Base-by-base conservation (phyloP, 2,888 invertebrate species). In the Apodemia hepburni region DNA sequence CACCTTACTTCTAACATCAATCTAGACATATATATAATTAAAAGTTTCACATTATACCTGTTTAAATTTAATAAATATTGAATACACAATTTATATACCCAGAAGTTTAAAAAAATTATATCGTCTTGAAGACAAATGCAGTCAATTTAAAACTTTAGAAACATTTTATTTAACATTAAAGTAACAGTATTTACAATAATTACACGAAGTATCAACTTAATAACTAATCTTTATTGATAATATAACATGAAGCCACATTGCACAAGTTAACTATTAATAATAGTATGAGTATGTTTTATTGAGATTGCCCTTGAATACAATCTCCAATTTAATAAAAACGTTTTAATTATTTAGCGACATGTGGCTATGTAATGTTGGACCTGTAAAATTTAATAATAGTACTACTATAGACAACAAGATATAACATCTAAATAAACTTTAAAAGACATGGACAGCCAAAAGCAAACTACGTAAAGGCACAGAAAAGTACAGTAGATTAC, bases 401-500 rank as follows among this genome's bases (percentile, higher is more conserved):
- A 73, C 69, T 68, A 70, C 71, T 69, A 66, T 68, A 74, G 75
- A 73, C 67, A 71, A 74, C 73, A 73, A 77, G 71, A 76, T 54
- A 70, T 74, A 77, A 71, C 69, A 75, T 68, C 71, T 78, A 77
- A 54, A 54, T 54, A 54, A 73, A 77, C 71, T 75, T 76, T 76
- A 71, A 75, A 73, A 77, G 71, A 75, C 69, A 67, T 73, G 78
- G 79, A 82, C 79, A 75, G 78, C 77, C 76, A 77, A 79, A 83
- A 84, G 80, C 79, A 80, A 84, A 80, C 79, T 79, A 80, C 73
- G 79, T 67, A 76, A 87, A 87, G 87, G 87, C 87, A 87, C 87
- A 81, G 80, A 83, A 42, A 81, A 77, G 78, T 79, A 81, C 79
- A 80, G 76, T 78, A 80, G 70, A 73, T 74, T 75, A 83, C 78